Evolutionary conservation across 2,113 vertebrate genomes (phyloP).

Genomic region (Platysteira castanea): DNA sequence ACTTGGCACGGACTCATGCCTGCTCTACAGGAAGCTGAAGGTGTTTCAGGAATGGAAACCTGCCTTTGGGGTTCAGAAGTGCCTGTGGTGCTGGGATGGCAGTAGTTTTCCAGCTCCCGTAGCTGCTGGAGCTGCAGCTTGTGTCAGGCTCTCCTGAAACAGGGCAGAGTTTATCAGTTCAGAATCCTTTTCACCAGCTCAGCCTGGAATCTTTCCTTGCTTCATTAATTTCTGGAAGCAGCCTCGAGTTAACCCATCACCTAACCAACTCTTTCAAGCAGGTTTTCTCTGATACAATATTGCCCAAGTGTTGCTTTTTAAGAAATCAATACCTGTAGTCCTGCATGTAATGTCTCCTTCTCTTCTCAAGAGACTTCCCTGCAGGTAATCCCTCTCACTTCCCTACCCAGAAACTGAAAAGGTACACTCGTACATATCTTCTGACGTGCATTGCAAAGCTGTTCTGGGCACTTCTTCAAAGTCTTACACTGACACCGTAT

Average conservation of each 20-base stretch:
- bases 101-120: not conserved
- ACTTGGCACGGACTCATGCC: not conserved
- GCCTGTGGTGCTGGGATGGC: accelerated
- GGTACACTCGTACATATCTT: accelerated
- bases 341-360: not conserved
- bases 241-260: not conserved
- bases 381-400: not conserved
- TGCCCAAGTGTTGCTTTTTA: not conserved
- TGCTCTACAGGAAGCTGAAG: not conserved
- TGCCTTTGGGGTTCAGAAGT: not conserved
- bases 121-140: not conserved
- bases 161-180: not conserved
- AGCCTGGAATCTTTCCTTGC: not conserved
- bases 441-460: not conserved
- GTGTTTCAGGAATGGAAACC: not conserved
- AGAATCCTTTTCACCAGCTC: not conserved
- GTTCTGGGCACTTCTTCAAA: not conserved
- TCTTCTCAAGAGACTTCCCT: not conserved
- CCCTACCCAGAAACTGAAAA: not conserved
- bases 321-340: not conserved
- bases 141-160: not conserved
- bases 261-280: not conserved
- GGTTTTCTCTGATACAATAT: not conserved
- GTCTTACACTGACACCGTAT: not conserved
- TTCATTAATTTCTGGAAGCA: not conserved